These are phyloP conservation scores for Marcusenius ussheri DNA, from an alignment of 2,113 vertebrate species.

Conservation along the genomic window DNA sequence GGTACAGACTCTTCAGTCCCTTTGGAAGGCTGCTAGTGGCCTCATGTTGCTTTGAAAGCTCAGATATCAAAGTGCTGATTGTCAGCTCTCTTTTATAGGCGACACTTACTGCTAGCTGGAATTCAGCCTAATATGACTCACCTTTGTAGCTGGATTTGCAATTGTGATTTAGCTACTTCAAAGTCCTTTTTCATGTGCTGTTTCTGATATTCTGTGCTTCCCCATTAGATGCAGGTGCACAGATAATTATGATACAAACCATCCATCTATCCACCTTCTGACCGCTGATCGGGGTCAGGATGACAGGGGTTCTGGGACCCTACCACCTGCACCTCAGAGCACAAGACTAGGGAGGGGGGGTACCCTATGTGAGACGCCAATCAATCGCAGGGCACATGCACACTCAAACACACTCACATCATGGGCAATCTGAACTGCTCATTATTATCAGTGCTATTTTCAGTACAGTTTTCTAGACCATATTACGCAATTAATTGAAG, in stretches of 20 bases:
- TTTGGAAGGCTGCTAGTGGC: background rate
- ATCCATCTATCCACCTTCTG: background rate
- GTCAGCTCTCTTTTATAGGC: background rate
- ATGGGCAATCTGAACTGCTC: background rate
- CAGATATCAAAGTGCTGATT: background rate
- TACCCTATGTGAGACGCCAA: background rate
- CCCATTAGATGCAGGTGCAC: background rate
- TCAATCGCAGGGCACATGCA: background rate
- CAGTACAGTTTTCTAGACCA: background rate
- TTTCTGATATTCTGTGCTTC: background rate
- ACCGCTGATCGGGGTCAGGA: background rate
- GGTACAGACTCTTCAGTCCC: background rate
- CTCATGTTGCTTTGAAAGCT: background rate
- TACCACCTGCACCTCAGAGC: background rate
- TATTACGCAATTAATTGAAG: background rate
- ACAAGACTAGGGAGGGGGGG: background rate
- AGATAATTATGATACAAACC: background rate
- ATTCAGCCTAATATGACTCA: background rate
- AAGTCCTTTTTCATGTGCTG: background rate
- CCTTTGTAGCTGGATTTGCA: background rate
- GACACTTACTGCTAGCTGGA: background rate
- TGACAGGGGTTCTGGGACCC: background rate
- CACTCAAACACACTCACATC: background rate
- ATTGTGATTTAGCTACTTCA: conserved; percentile 4
- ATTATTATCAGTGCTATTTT: background rate